Conservation (phyloP, 2,888 invertebrate genomes). For the Leptothorax acervorum region DNA sequence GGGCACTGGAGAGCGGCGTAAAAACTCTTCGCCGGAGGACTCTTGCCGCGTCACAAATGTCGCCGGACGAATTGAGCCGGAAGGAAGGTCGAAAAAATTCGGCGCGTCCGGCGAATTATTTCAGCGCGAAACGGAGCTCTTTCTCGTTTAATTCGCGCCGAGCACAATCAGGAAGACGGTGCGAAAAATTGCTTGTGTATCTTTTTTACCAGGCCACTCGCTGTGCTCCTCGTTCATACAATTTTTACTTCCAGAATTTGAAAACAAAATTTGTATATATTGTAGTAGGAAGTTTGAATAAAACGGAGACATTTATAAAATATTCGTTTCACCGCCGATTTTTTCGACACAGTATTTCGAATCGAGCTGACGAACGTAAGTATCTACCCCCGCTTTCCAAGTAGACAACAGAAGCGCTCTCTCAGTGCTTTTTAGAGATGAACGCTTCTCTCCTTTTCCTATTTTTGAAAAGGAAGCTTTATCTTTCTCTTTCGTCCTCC, state of each 20-base stretch:
- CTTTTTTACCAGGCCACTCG: background rate
- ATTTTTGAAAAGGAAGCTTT: constrained; percentile 54
- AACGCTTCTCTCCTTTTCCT: constrained; percentile 17
- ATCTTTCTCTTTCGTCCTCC: constrained; percentile 48
- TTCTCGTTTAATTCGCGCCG: constrained; percentile 5
- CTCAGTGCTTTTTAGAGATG: constrained; percentile 37
- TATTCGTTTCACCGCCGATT: constrained; percentile 1
- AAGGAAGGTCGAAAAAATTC: constrained; percentile 46
- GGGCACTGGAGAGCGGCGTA: constrained; percentile 60
- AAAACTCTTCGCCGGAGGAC: constrained; percentile 43
- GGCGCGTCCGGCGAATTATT: constrained; percentile 37
- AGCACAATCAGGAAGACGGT: background rate
- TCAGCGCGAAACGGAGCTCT: constrained; percentile 12
- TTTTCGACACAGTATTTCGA: background rate
- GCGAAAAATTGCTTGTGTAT: background rate
- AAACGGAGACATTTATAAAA: background rate
- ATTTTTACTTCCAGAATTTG: background rate
- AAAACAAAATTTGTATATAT: background rate
- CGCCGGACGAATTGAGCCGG: constrained; percentile 42
- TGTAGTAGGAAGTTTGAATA: background rate
- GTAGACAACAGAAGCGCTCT: constrained; percentile 33
- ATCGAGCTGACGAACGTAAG: constrained; percentile 8
- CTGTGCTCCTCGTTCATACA: background rate
- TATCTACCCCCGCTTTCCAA: constrained; percentile 21
- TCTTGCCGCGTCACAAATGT: constrained; percentile 54